Conservation (phyloP, 64 coral and sea anemone species). For the Catalaphyllia jardinei region DNA sequence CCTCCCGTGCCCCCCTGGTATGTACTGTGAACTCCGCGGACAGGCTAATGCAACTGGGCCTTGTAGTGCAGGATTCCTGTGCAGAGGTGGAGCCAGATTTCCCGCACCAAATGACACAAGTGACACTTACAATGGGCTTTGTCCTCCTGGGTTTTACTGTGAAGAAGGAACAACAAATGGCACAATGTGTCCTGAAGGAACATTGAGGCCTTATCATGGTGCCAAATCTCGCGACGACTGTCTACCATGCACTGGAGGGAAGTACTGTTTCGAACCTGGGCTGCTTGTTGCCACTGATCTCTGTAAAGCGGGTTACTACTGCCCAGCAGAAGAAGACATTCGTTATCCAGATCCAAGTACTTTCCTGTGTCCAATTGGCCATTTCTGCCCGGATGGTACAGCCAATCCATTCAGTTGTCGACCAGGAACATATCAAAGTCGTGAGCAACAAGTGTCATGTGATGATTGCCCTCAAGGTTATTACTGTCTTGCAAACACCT, state of each 20-base stretch:
- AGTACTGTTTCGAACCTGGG: slow-evolving; percentile 84
- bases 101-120: slow-evolving; percentile 64
- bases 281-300: slow-evolving; percentile 47
- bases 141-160: slow-evolving; percentile 84
- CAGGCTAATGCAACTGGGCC: slow-evolving; percentile 63
- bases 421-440: slow-evolving; percentile 88
- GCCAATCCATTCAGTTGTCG: slow-evolving; percentile 75
- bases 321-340: slow-evolving; percentile 81
- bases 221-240: slow-evolving; percentile 68
- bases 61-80: slow-evolving; percentile 78
- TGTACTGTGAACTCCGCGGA: slow-evolving; percentile 79
- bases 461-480: slow-evolving; percentile 73
- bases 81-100: slow-evolving; percentile 75
- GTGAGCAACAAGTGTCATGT: slow-evolving; percentile 48
- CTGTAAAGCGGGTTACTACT: slow-evolving; percentile 83
- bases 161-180: slow-evolving; percentile 82
- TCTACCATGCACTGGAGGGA: slow-evolving; percentile 74
- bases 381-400: slow-evolving; percentile 84
- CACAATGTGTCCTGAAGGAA: slow-evolving; percentile 82
- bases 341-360: slow-evolving; percentile 58
- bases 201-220: slow-evolving; percentile 69
- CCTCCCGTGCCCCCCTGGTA: slow-evolving; percentile 66
- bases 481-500: slow-evolving; percentile 89
- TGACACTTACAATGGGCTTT: slow-evolving; percentile 54
- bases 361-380: slow-evolving; percentile 75